A percentile compares a stretch with the other conserved stretches of the same genome.
These are phyloP conservation scores for Nannospalax galili DNA, from an alignment of 2,113 vertebrate genomes.

Conservation along the genomic window DNA sequence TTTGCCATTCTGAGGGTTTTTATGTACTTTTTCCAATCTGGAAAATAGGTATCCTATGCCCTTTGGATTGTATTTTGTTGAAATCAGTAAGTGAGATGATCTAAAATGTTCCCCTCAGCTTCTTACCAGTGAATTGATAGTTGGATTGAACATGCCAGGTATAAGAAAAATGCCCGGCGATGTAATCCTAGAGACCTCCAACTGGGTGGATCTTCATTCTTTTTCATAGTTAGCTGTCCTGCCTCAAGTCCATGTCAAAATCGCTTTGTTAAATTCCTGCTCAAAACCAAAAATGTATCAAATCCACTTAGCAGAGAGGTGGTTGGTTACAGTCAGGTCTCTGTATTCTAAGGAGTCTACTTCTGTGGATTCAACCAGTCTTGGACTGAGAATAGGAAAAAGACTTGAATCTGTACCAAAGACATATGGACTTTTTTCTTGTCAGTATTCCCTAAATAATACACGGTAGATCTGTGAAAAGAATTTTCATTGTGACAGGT, in stretches of 20 bases:
- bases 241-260: not conserved
- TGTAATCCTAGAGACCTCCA: not conserved
- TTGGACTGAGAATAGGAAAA: not conserved
- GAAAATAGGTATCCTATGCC: not conserved
- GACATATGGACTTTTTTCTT: not conserved
- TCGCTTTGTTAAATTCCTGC: not conserved
- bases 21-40: not conserved
- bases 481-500: not conserved
- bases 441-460: not conserved
- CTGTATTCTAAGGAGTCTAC: not conserved
- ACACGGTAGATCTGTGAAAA: not conserved
- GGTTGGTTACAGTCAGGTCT: not conserved
- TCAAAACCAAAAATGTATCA: not conserved
- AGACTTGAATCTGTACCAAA: not conserved
- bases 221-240: not conserved
- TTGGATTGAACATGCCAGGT: not conserved
- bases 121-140: not conserved
- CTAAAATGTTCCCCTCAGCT: not conserved
- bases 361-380: not conserved
- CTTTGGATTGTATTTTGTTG: not conserved
- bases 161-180: not conserved
- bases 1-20: not conserved
- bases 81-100: not conserved
- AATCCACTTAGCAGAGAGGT: not conserved
- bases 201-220: not conserved